A percentile compares a stretch with the other conserved stretches of the same genome.
These are phyloP conservation scores for Magallana ariakensis DNA, from an alignment of 1,140 invertebrate genomes.

Conservation along the genomic window DNA sequence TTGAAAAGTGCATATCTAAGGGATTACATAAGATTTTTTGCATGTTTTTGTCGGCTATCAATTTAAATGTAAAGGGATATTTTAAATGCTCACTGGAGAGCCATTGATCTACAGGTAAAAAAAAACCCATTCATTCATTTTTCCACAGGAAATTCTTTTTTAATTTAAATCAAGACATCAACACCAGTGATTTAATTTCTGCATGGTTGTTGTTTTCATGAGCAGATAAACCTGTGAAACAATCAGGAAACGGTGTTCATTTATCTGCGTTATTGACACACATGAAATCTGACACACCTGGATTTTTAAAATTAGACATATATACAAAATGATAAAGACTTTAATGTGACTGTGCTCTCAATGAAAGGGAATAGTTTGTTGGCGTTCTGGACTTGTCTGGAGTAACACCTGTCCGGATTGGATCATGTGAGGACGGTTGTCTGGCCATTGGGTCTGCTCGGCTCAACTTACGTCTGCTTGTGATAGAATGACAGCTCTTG, in stretches of 20 bases:
- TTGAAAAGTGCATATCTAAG: constrained; percentile 35
- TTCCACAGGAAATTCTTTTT: constrained; percentile 20
- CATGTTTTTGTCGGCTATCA: constrained; percentile 28
- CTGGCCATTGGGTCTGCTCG: constrained; percentile 3
- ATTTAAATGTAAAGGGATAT: constrained; percentile 36
- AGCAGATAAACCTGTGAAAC: not conserved
- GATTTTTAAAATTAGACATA: constrained; percentile 31
- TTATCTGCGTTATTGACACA: constrained; percentile 19
- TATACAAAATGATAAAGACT: constrained; percentile 24
- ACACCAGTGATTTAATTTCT: constrained; percentile 5
- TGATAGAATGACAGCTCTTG: constrained; percentile 9
- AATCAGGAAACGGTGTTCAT: constrained; percentile 13
- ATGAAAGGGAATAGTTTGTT: not conserved
- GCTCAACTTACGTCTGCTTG: not conserved
- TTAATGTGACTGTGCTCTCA: not conserved
- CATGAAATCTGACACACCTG: constrained; percentile 22
- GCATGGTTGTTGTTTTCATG: not conserved
- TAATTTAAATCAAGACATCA: constrained; percentile 20
- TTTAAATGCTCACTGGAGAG: not conserved
- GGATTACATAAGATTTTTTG: constrained; percentile 35
- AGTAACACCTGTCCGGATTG: constrained; percentile 19
- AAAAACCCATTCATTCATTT: constrained; percentile 10
- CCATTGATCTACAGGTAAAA: constrained; percentile 5
- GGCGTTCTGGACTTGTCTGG: not conserved
- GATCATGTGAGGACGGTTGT: constrained; percentile 16